Evolutionary conservation across 2,888 invertebrate species (phyloP), one percentile per base, ranked within the genome.

Genomic region (Aethes cnicana): DNA sequence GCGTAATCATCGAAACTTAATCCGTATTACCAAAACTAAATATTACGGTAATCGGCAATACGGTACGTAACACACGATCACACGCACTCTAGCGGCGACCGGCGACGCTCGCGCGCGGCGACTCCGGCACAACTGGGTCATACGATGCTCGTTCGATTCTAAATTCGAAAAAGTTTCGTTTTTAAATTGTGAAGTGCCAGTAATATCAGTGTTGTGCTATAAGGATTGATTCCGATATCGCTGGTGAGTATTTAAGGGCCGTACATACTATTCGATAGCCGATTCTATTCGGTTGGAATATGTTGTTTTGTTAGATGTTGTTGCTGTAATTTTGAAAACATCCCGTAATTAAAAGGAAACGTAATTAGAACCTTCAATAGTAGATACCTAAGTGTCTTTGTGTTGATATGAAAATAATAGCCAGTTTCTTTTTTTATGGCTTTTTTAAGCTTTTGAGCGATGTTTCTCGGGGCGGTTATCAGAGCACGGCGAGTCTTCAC

Each of bases 61-160:
- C 44, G 44, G 56, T 58, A 64, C 68, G 77, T 77, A 79, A 82
- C 68, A 57, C 62, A 58, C 47, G 47, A 63, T 64, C 60, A 58
- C 70, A 74, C 75, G 77, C 84, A 85, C 78, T 84, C 81, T 73
- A 64, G 66, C 72, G 63, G 65, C 67, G 68, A 68, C 66, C 65
- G 72, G 72, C 74, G 74, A 57, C 66, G 68, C 58, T 58, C 64
- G 64, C 70, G 79, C 80, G 75, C 83, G 83, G n/a, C n/a, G n/a
- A n/a, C n/a, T n/a, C n/a, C 69, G 72, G 57, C 48, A 52, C 60
- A 72, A 68, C 70, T 75, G 59, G 72, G 72, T 74, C 75, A 71
- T 66, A 68, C 62, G 55, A 59, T 62, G 62, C 58, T 62, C 70
- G 70, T 66, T 69, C 59, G 58, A 74, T 69, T 69, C 62, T 55